These are phyloP conservation scores for Danaus melanippus DNA, from an alignment of 1,140 invertebrate genomes.

Conservation along the genomic window DNA sequence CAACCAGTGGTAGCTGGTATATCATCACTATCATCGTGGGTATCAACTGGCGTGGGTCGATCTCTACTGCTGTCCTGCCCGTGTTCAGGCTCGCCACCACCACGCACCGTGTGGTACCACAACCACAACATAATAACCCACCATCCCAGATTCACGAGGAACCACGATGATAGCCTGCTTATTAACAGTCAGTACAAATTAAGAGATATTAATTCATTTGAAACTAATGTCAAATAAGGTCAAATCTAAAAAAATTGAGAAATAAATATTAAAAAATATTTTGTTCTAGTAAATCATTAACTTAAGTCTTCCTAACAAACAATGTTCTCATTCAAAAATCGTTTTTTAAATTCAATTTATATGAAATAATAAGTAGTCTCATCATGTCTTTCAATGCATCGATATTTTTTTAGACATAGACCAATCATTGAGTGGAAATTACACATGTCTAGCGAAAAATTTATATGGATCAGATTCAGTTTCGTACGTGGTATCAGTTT, in stretches of 20 bases:
- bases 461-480: conserved; percentile 87
- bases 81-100: conserved; percentile 75
- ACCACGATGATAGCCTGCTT: conserved; percentile 74
- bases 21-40: conserved; percentile 50
- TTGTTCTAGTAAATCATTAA: too few relatives aligned
- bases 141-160: conserved; percentile 75
- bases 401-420: conserved; percentile 61
- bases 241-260: too few relatives aligned
- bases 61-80: conserved; percentile 72
- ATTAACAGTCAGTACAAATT: conserved; percentile 72
- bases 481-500: conserved; percentile 82
- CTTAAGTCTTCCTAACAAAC: too few relatives aligned
- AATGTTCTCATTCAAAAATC: too few relatives aligned
- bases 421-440: conserved; percentile 83
- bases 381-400: background rate
- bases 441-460: conserved; percentile 87
- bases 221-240: too few relatives aligned
- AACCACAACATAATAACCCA: conserved; percentile 76
- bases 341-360: too few relatives aligned
- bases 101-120: conserved; percentile 76
- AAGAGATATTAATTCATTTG: conserved; percentile 4
- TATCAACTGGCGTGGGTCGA: conserved; percentile 51
- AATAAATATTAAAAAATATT: too few relatives aligned
- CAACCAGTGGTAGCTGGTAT: conserved; percentile 66
- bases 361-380: too few relatives aligned